Percentiles rank a stretch among this genome's conserved stretches.
Evolutionary conservation across 2,113 vertebrate genomes (phyloP).

Genomic region (Rhinolophus sinicus): DNA sequence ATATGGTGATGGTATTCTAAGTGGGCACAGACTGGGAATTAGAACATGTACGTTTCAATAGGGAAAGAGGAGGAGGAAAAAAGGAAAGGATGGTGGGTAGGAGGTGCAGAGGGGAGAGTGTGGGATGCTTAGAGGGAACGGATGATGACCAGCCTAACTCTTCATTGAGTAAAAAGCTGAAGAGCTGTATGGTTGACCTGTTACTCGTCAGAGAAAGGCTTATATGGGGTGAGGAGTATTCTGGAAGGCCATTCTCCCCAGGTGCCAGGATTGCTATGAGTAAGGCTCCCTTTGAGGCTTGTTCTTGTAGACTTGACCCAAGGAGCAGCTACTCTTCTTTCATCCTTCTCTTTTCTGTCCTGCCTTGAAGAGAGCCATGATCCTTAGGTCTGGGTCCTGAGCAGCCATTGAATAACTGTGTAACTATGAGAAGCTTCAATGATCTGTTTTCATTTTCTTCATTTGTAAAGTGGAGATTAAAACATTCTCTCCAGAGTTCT

Average conservation of each 20-base stretch:
- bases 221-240: not conserved
- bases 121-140: not conserved
- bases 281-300: not conserved
- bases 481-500: not conserved
- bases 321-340: not conserved
- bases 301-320: not conserved
- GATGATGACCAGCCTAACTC: not conserved
- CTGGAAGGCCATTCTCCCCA: not conserved
- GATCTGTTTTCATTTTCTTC: not conserved
- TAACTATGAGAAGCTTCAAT: not conserved
- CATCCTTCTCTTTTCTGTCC: not conserved
- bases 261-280: not conserved
- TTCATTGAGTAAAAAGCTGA: not conserved
- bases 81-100: not conserved
- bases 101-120: not conserved
- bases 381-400: not conserved
- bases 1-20: not conserved
- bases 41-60: not conserved
- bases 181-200: not conserved
- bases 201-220: not conserved
- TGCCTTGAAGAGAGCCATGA: not conserved
- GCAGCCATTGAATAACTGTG: not conserved
- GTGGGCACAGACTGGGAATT: not conserved
- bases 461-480: slow-evolving; percentile 30
- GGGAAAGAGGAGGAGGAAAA: not conserved